Evolutionary conservation across 2,888 invertebrate genomes (phyloP).

Genomic region (Eurytoma adleriae): DNA sequence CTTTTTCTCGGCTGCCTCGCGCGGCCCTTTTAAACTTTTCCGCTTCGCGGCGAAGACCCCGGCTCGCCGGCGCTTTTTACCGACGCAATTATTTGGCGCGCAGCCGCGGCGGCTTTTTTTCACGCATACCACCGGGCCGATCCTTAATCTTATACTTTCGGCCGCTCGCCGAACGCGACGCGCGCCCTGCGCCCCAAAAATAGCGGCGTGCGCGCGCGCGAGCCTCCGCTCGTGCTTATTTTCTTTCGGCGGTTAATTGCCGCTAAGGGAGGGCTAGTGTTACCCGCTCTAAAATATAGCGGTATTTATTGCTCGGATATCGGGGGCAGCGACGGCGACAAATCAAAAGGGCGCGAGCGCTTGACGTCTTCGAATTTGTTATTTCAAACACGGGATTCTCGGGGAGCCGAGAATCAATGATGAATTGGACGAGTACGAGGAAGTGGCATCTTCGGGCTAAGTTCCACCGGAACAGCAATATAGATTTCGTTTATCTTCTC

Average conservation of each 20-base stretch:
- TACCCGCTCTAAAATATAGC: conserved; percentile 40
- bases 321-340: conserved; percentile 53
- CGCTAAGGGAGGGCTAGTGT: conserved; percentile 36
- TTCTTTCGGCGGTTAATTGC: conserved; percentile 39
- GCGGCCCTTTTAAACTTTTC: conserved; percentile 38
- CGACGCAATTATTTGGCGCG: conserved; percentile 41
- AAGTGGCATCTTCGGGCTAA: background rate
- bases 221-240: background rate
- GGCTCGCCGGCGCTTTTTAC: conserved; percentile 24
- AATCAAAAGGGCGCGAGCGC: conserved; percentile 47
- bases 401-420: background rate
- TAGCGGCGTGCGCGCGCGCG: conserved; percentile 1
- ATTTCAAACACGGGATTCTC: background rate
- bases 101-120: background rate
- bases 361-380: conserved; percentile 37
- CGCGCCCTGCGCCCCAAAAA: conserved; percentile 27
- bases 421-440: background rate
- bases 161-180: background rate
- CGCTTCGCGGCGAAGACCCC: background rate
- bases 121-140: background rate
- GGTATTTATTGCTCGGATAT: conserved; percentile 52
- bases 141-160: background rate
- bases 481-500: too few species aligned
- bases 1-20: background rate
- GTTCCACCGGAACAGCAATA: too few species aligned